These are phyloP conservation scores for Tychaedon coryphoeus DNA, from an alignment of 2,113 vertebrate genomes.

Conservation along the genomic window DNA sequence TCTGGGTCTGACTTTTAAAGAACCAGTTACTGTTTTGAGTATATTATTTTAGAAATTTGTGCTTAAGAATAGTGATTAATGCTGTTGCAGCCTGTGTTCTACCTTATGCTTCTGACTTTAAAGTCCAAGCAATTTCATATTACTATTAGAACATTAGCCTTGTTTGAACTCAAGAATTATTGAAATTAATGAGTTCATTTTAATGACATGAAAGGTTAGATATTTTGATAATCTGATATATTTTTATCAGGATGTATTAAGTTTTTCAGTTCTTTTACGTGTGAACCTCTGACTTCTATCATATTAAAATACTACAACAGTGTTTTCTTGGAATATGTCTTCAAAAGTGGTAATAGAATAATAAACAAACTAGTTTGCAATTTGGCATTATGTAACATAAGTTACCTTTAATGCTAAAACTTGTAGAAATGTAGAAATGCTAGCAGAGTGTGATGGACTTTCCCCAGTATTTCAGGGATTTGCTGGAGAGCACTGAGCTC, in stretches of 20 bases:
- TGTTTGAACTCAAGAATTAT: background rate
- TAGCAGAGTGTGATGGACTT: background rate
- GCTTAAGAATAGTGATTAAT: background rate
- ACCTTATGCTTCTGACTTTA: background rate
- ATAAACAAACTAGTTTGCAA: background rate
- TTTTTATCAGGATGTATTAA: background rate
- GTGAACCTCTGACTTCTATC: background rate
- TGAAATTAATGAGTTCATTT: background rate
- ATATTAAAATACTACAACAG: background rate
- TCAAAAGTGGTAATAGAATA: background rate
- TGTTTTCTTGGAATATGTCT: background rate
- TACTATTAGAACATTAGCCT: background rate
- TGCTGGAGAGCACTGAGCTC: background rate
- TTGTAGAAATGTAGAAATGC: background rate
- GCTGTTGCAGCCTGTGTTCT: background rate
- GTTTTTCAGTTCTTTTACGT: background rate
- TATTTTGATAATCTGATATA: background rate
- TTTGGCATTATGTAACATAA: background rate
- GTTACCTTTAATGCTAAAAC: background rate
- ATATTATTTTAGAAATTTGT: background rate
- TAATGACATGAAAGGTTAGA: background rate
- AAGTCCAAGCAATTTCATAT: background rate
- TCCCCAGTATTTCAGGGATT: background rate
- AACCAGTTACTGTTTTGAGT: background rate
- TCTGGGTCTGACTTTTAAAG: background rate